Percentiles rank a stretch among this genome's conserved stretches.
Evolutionary conservation across 2,888 invertebrate genomes (phyloP).

Genomic region (Sclerodermus sp.): DNA sequence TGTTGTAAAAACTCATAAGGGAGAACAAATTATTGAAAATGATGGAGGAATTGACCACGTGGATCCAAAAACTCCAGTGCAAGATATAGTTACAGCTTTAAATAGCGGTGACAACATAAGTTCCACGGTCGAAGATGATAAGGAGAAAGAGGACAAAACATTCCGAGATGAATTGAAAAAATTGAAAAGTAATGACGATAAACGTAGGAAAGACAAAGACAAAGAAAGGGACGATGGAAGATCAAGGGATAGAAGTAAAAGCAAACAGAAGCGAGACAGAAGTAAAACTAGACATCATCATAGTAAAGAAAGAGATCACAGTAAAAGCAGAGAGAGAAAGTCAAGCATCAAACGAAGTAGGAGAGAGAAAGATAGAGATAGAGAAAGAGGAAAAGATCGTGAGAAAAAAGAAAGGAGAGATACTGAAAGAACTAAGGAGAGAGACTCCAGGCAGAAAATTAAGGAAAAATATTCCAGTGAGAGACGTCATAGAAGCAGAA

Average conservation of each 20-base stretch:
- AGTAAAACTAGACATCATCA: slow-evolving; percentile 34
- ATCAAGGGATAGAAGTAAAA: slow-evolving; percentile 22
- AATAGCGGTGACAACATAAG: slow-evolving; percentile 57
- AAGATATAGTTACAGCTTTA: slow-evolving; percentile 68
- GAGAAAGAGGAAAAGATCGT: slow-evolving; percentile 35
- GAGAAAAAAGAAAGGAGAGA: slow-evolving; percentile 33
- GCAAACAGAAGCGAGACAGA: slow-evolving; percentile 6
- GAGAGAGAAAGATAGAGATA: slow-evolving; percentile 39
- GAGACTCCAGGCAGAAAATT: slow-evolving; percentile 19
- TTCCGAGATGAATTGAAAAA: slow-evolving; percentile 42
- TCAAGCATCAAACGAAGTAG: slow-evolving; percentile 25
- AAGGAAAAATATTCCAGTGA: slow-evolving; percentile 24
- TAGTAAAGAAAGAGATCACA: slow-evolving; percentile 39
- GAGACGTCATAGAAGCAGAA: slow-evolving; percentile 23
- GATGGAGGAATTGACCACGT: slow-evolving; percentile 60
- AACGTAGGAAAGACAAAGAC: slow-evolving; percentile 27
- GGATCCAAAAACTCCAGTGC: slow-evolving; percentile 64
- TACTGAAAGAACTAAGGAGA: slow-evolving; percentile 29
- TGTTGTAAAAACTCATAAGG: slow-evolving; percentile 92
- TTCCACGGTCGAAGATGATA: slow-evolving; percentile 36
- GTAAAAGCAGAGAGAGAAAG: slow-evolving; percentile 42
- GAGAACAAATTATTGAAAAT: slow-evolving; percentile 69
- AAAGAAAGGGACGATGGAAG: slow-evolving; percentile 30
- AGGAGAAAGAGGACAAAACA: slow-evolving; percentile 37
- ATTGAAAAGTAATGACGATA: slow-evolving; percentile 31